These are phyloP conservation scores for Drosophila maculinotata DNA, from an alignment of 2,888 invertebrate genomes.

Conservation along the genomic window DNA sequence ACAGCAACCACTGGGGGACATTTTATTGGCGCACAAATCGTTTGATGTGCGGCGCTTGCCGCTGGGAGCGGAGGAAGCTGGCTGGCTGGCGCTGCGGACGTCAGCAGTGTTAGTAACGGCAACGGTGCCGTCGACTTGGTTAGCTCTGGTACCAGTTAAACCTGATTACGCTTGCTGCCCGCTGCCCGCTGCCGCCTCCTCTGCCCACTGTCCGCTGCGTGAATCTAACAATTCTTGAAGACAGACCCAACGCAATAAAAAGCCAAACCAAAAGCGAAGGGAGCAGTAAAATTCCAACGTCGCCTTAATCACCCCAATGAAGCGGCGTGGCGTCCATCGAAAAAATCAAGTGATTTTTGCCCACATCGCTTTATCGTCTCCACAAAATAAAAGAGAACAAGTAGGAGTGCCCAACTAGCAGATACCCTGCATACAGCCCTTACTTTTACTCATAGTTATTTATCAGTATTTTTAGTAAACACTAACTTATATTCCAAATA, in stretches of 20 bases:
- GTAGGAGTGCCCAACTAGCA: too few relatives aligned
- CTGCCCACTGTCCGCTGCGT: slow-evolving; percentile 22
- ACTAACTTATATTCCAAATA: too few relatives aligned
- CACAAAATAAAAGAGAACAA: slow-evolving; percentile 18
- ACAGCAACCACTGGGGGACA: slow-evolving; percentile 73
- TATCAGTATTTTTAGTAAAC: too few relatives aligned
- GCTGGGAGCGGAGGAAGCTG: slow-evolving; percentile 60
- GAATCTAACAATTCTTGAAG: slow-evolving; percentile 67
- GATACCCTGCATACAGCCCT: too few relatives aligned
- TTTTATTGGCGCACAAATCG: slow-evolving; percentile 79
- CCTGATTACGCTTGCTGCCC: slow-evolving; percentile 64
- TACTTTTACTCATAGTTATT: too few relatives aligned
- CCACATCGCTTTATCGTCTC: slow-evolving; percentile 39
- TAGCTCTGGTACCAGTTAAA: slow-evolving; percentile 70
- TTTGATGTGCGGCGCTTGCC: slow-evolving; percentile 73
- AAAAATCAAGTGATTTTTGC: slow-evolving; percentile 49
- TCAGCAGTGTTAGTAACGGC: slow-evolving; percentile 31
- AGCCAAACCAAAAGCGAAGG: slow-evolving; percentile 50
- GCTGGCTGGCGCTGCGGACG: slow-evolving; percentile 57
- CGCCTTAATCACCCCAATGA: slow-evolving; percentile 53
- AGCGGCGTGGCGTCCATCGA: slow-evolving; percentile 18
- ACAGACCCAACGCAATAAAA: slow-evolving; percentile 50
- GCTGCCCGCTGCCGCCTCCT: slow-evolving; percentile 24
- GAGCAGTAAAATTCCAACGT: slow-evolving; percentile 58
- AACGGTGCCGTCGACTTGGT: slow-evolving; percentile 31